Percentiles rank a stretch among this genome's conserved stretches.
These are phyloP conservation scores for Cervus canadensis DNA, from an alignment of 2,113 vertebrate species.

Conservation along the genomic window DNA sequence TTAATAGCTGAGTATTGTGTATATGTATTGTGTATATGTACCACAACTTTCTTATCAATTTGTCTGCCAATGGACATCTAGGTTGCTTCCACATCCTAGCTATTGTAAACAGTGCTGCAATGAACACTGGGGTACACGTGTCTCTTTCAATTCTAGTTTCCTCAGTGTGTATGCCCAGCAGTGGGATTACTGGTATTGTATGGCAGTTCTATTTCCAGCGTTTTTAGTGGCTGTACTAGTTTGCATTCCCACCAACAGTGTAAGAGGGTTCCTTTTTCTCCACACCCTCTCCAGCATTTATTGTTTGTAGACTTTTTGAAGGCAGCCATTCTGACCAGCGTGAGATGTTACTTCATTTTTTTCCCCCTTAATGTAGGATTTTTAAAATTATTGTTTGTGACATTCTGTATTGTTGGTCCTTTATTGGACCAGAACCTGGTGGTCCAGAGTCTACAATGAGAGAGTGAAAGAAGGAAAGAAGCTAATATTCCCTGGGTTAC, in stretches of 20 bases:
- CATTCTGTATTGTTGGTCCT: neutral
- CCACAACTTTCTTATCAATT: neutral
- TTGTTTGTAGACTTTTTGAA: neutral
- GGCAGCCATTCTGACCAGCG: neutral
- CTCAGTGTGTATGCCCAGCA: neutral
- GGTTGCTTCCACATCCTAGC: neutral
- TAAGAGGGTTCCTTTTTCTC: neutral
- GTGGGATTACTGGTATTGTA: neutral
- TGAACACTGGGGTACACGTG: neutral
- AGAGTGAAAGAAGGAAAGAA: too few relatives aligned
- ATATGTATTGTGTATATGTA: neutral
- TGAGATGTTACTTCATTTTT: neutral
- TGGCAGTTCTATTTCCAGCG: neutral
- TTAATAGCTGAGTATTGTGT: neutral
- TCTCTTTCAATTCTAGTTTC: neutral
- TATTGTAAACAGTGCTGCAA: neutral
- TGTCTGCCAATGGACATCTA: neutral
- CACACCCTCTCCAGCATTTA: neutral
- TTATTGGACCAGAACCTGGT: too few relatives aligned
- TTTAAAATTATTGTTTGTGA: neutral
- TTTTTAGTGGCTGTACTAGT: neutral
- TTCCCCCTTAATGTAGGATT: neutral
- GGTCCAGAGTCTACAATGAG: too few relatives aligned
- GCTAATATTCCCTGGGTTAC: too few relatives aligned
- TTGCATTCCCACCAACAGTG: neutral